phyloP scores from a whole-genome alignment of 1,140 invertebrate species.

The Drosophila bocki region DNA sequence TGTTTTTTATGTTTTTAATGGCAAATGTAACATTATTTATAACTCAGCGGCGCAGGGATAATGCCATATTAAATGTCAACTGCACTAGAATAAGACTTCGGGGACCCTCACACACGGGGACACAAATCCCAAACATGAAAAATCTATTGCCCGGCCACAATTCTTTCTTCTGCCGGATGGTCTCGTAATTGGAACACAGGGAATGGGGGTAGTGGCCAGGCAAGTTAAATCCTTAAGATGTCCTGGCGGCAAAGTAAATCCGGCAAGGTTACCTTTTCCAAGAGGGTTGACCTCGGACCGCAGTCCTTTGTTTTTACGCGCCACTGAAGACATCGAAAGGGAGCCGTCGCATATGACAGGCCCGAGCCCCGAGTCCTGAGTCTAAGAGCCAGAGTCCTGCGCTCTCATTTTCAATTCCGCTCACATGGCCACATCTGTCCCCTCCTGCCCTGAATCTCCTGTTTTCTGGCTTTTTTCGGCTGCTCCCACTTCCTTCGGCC shows the following conservation, averaged over 20 bases:
- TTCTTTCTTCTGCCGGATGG: slow-evolving; percentile 39
- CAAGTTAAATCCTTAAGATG: slow-evolving; percentile 82
- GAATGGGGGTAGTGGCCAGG: slow-evolving; percentile 9
- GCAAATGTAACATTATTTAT: slow-evolving; percentile 79
- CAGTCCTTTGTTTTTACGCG: slow-evolving; percentile 73
- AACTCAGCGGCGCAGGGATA: slow-evolving; percentile 80
- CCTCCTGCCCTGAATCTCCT: slow-evolving; percentile 30
- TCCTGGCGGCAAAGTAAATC: slow-evolving; percentile 76
- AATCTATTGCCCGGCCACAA: slow-evolving; percentile 73
- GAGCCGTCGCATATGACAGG: slow-evolving; percentile 61
- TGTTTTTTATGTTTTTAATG: slow-evolving; percentile 78
- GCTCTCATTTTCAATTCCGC: slow-evolving; percentile 81
- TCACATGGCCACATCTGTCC: slow-evolving; percentile 78
- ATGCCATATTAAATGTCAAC: slow-evolving; percentile 82
- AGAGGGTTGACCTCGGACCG: slow-evolving; percentile 51
- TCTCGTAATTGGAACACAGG: background rate
- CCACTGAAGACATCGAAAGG: slow-evolving; percentile 69
- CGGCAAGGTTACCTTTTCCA: slow-evolving; percentile 70
- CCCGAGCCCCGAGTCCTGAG: too few relatives aligned
- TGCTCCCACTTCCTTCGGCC: slow-evolving; percentile 48
- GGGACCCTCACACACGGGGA: slow-evolving; percentile 54
- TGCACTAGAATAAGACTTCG: slow-evolving; percentile 77
- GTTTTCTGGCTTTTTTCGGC: slow-evolving; percentile 41
- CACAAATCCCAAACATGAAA: slow-evolving; percentile 82
- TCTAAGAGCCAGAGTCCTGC: slow-evolving; percentile 22